Evolutionary conservation across 2,113 vertebrate species (phyloP).

Genomic region (Limnothrissa miodon): DNA sequence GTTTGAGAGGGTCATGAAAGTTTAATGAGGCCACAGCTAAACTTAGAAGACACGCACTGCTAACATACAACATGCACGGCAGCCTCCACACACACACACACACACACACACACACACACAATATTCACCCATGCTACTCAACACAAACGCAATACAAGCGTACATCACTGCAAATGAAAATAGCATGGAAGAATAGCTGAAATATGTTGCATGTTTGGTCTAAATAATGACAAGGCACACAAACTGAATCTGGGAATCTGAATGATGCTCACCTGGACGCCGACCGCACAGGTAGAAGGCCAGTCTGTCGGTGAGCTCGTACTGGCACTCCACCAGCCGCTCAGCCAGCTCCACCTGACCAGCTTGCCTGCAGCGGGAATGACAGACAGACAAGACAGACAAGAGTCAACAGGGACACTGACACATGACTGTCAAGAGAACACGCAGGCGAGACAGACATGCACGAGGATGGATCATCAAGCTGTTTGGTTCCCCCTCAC

Average conservation of each 20-base stretch:
- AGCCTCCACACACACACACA: neutral
- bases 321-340: conserved; percentile 95
- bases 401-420: neutral
- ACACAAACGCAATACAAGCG: neutral
- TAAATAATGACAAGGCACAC: neutral
- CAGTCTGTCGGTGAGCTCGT: conserved; percentile 93
- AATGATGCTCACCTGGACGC: conserved; percentile 81
- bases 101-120: too few relatives aligned
- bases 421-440: neutral
- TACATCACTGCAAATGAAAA: neutral
- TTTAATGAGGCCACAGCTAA: conserved; percentile 11
- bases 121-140: too few relatives aligned
- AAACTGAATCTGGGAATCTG: neutral
- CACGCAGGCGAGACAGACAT: neutral
- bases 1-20: neutral
- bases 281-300: conserved; percentile 96
- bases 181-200: neutral
- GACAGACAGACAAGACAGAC: conserved; percentile 20
- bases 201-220: neutral
- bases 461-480: neutral
- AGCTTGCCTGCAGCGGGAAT: conserved; percentile 81
- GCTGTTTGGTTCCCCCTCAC: neutral
- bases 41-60: conserved; percentile 7
- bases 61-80: conserved; percentile 12
- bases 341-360: conserved; percentile 93